phyloP scores from a whole-genome alignment of 2,888 invertebrate species.

The Andrena bucephala region DNA sequence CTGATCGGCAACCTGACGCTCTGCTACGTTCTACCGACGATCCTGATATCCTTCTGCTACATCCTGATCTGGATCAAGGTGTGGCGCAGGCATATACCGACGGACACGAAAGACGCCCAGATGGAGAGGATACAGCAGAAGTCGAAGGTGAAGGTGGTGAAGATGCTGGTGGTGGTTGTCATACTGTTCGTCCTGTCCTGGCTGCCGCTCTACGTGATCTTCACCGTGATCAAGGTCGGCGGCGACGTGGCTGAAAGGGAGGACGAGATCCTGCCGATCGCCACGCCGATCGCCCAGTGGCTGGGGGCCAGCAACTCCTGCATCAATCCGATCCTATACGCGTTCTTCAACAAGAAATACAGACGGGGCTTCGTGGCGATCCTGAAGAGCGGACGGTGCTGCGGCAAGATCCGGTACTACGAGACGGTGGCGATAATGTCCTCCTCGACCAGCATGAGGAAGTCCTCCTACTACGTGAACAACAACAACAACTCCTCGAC shows the following conservation, averaged over 20 bases:
- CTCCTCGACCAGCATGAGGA: slow-evolving; percentile 93
- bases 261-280: slow-evolving; percentile 92
- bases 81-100: slow-evolving; percentile 94
- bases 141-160: slow-evolving; percentile 97
- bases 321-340: slow-evolving; percentile 97
- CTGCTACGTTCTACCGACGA: slow-evolving; percentile 96
- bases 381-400: slow-evolving; percentile 93
- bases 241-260: slow-evolving; percentile 90
- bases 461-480: slow-evolving; percentile 94
- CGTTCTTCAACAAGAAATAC: slow-evolving; percentile 97
- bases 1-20: slow-evolving; percentile 94
- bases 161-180: slow-evolving; percentile 97
- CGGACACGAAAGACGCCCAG: slow-evolving; percentile 95
- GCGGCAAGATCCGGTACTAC: slow-evolving; percentile 93
- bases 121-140: slow-evolving; percentile 97
- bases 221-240: slow-evolving; percentile 93
- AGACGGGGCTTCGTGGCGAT: slow-evolving; percentile 95
- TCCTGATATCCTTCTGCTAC: slow-evolving; percentile 96
- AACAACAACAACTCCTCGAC: slow-evolving; percentile 87
- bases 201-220: slow-evolving; percentile 96
- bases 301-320: slow-evolving; percentile 97
- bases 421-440: slow-evolving; percentile 95
- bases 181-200: slow-evolving; percentile 97
- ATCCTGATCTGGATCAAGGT: slow-evolving; percentile 96
- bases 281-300: slow-evolving; percentile 96